Evolutionary conservation across 2,888 invertebrate species (phyloP), one percentile per base, ranked within the genome.

Genomic region (Hydropsyche betteni): DNA sequence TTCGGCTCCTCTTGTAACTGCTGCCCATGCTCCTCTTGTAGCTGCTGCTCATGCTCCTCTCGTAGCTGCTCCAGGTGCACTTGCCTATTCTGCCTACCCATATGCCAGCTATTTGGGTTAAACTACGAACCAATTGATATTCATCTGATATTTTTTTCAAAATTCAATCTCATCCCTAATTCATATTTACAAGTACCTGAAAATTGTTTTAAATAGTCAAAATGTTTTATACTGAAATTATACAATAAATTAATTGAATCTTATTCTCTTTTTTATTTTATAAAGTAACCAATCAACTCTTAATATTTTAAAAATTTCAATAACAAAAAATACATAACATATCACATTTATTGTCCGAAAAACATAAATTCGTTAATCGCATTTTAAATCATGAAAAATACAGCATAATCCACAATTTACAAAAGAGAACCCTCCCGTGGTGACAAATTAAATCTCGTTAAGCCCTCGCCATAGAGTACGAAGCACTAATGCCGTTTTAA

Each of bases 81-180:
- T 87, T 14, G 87, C 88, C 44, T 89, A 89, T 82, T 85, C 84
- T 24, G 78, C 78, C 52, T 75, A 75, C 71, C 76, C 76, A 5
- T 79, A 78, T 52, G 50, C 69, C 52, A 69, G 78, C 0, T 71
- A 77, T 68, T 76, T 78, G n/a, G 64, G 64, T 64, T 64, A 64
- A 64, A 36, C 34, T 36, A 5, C 64, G 10, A 33, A 61, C 34
- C 14, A 24, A 61, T 12, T 58, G 76, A 44, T 24, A 24, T 24
- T 24, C 69, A 70, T 33, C 73, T n/a, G 34, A 5, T n/a, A 68
- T n/a, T 3, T 44, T 4, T n/a, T 55, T 36, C 34, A 44, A 68
- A 55, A 68, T 36, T 36, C 68, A 53, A 53, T 58, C 8, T 16
- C 8, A 58, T 58, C 24, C 16, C n/a, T 24, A 58, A 16, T 58